A percentile compares a stretch with the other conserved stretches of the same genome.
Evolutionary conservation across 2,797 vertebrate species (phyloP).

Genomic region (Xiphorhynchus erythropygius): DNA sequence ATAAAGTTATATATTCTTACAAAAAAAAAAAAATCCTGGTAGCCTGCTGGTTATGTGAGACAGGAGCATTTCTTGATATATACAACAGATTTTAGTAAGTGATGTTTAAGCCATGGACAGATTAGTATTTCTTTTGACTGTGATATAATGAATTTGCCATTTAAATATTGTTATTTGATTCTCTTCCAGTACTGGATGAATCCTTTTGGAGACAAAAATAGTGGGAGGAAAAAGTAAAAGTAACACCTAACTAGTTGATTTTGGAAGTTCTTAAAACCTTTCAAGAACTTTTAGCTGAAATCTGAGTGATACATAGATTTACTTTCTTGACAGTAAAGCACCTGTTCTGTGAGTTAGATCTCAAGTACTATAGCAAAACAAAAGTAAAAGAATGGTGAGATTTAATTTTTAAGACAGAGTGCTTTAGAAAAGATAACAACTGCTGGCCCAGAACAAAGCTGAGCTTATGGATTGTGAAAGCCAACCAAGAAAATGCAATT

Average conservation of each 20-base stretch:
- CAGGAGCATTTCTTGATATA: neutral
- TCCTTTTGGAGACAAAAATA: neutral
- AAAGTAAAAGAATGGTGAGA: neutral
- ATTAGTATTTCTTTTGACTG: neutral
- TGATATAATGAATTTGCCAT: neutral
- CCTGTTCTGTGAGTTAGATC: neutral
- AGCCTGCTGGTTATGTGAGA: neutral
- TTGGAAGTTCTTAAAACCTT: neutral
- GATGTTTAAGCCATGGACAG: neutral
- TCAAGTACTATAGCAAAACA: neutral
- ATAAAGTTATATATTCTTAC: neutral
- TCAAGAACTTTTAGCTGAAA: neutral
- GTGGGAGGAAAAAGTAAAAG: neutral
- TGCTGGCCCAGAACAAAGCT: neutral
- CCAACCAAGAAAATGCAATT: neutral
- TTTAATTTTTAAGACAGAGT: neutral
- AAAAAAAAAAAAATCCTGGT: neutral
- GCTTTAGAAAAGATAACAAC: neutral
- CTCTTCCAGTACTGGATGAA: neutral
- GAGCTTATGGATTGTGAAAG: neutral
- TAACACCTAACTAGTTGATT: neutral
- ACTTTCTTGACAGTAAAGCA: neutral
- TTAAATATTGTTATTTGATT: neutral
- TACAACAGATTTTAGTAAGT: neutral
- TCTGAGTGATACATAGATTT: neutral